Evolutionary conservation across 2,797 vertebrate species (phyloP), one percentile per base, ranked within the genome.

Genomic region (Austrolebias charrua): DNA sequence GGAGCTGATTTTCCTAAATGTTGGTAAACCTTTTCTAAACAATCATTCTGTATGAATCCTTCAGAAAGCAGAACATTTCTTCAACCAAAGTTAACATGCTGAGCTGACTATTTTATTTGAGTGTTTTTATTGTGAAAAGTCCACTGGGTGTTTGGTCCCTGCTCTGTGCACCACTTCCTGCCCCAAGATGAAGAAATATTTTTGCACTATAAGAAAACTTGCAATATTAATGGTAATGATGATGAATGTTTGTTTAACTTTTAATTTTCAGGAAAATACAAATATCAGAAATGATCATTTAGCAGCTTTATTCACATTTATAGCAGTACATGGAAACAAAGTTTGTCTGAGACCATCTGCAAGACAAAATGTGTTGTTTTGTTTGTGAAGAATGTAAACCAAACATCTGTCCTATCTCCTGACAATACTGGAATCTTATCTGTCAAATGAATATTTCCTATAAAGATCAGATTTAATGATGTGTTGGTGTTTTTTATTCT

Each of bases 191-290:
- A 66, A 74, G 57, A 56, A 64, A 55, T 63, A 13, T 9, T 8
- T 6, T 61, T 73, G 71, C 75, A 80, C 69, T 62, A 67, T 24
- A 24, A 2, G 40, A 5, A 1, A 33, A 4, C 56, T 59, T 35
- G 6, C n/a, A 54, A 6, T 11, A 16, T 15, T 40, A 2, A 40
- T 2, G 24, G 43, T 45, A 13, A 1, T 44, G 11, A 42, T 45
- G 28, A 54, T 58, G 38, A 46, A 35, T 59, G 47, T 35, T 53
- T 10, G 3, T 5, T 31, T 49, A 15, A 43, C 20, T 31, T 5
- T 31, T 49, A 15, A 43, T 29, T 31, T 53, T 43, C 48, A 53
- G 38, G 19, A 31, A 29, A 61, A 57, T 46, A 42, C 24, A 53
- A 33, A 47, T 54, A 20, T 18, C 44, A n/a, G 55, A 43, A 0